Base-by-base conservation (phyloP, 2,113 vertebrate species). In the Haemorhous mexicanus region DNA sequence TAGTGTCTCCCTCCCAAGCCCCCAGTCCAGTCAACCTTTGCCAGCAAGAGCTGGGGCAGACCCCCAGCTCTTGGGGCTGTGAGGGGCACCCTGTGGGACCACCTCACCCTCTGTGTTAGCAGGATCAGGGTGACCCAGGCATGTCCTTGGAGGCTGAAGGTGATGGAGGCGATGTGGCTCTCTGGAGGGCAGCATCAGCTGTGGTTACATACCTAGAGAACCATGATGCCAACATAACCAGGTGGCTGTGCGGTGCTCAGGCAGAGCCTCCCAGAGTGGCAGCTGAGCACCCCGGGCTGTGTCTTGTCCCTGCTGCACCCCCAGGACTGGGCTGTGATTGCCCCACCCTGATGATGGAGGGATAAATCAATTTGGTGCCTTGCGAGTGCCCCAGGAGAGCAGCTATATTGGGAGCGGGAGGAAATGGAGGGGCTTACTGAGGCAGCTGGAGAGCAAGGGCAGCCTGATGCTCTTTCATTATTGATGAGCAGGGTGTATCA, bases 401-500 rank as follows among this genome's bases (percentile, higher is more conserved):
- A 0, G 91, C 92, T 96, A 85, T 93, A 89, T 89, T 2, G 15
- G 92, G 88, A 90, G 66, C 1, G 0, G 23, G 86, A 93, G 94
- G 95, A 94, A 95, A 95, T 96, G 90, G 86, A 93, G 93, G 66
- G 94, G 91, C 58, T 95, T 75, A 46, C 3, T 2, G 87, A 91
- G 72, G 91, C 86, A 92, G 84, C 94, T 82, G 93, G 87, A 78
- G 89, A 89, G 89, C 89, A 90, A 96, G 94, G 95, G 89, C 93
- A 63, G 96, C 79, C 87, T 93, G 95, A 82, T 92, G 80, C 73
- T 86, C 82, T 28, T 95, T 23, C 89, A 96, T 96, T 95, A 96
- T 97, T 95, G 96, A 96, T 96, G 96, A 95, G 83, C 24, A 3
- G 92, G 84, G 47, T 82, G 47, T 92, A 97, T 97, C 7, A 95